Evolutionary conservation across 2,113 vertebrate genomes (phyloP), one percentile per base, ranked within the genome.

Genomic region (Pampusana beccarii): DNA sequence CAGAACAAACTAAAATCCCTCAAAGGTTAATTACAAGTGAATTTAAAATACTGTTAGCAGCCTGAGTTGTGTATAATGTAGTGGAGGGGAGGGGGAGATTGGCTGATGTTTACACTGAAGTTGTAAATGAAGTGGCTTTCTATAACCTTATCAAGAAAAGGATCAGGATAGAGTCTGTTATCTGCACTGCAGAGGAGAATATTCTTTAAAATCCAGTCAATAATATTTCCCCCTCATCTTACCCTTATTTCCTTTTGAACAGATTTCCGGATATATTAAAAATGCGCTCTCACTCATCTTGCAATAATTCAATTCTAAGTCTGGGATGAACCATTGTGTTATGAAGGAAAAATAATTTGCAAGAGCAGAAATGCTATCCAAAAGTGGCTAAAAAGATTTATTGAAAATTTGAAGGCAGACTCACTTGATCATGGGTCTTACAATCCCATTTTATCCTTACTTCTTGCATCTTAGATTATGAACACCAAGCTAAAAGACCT

Each of bases 291-390:
- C 90, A 83, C 44, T 94, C 92, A 92, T 86, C 36, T 80, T 1
- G 0, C 60, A 95, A 73, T 86, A 94, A 94, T 92, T 90, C 71
- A 56, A 5, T 72, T 86, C 64, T 80, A 56, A 94, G 79, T 80
- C 90, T 70, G 29, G 31, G 56, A 86, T 94, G 71, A 96, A 74
- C 92, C 16, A 34, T 40, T 93, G 58, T 80, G 38, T 91, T 96
- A 90, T n/a, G 42, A 95, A 85, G 46, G 87, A 82, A 92, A 86
- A 91, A 92, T 91, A 75, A 95, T 95, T 92, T 96, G 61, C 84
- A 72, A 87, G 79, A 85, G 40, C 28, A 92, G 78, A 94, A 80
- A 65, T 85, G 31, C 48, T 70, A 57, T 85, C 57, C 36, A 61
- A 57, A 91, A 86, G 46, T 66, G 87, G 66, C 74, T 94, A 62